These are phyloP conservation scores for Leptarthrus brevirostris DNA, from an alignment of 2,888 invertebrate species.

Conservation along the genomic window DNA sequence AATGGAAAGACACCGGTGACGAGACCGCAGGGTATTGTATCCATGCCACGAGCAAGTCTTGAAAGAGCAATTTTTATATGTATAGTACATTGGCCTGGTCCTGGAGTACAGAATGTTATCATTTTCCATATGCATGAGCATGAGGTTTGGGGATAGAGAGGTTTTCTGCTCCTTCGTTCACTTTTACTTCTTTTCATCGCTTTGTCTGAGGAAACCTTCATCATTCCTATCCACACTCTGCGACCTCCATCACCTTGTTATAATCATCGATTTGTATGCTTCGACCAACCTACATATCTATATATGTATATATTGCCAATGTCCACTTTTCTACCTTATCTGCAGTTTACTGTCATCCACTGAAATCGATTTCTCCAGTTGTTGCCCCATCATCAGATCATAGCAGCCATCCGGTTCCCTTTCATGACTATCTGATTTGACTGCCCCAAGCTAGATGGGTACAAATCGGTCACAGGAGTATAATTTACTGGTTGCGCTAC, in stretches of 20 bases:
- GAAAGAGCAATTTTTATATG: neutral
- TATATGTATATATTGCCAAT: too few relatives aligned
- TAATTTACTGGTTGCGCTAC: constrained; percentile 39
- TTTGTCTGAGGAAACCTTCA: neutral
- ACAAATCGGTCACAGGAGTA: constrained; percentile 41
- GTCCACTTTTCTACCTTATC: constrained; percentile 16
- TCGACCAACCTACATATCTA: too few relatives aligned
- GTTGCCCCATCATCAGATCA: constrained; percentile 36
- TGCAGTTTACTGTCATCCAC: constrained; percentile 21
- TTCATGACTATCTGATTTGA: constrained; percentile 25
- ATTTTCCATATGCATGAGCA: neutral
- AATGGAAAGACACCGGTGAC: neutral
- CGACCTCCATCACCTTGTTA: neutral
- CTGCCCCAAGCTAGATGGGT: constrained; percentile 1
- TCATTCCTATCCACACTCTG: neutral
- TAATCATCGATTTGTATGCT: neutral
- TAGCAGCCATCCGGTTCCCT: neutral
- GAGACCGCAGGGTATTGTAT: neutral
- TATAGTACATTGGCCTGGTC: too few relatives aligned
- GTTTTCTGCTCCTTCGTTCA: neutral
- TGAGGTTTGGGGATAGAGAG: neutral
- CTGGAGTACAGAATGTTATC: neutral
- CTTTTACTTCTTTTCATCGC: too few relatives aligned
- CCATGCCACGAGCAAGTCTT: too few relatives aligned
- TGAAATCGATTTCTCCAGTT: constrained; percentile 21